Base-by-base conservation (phyloP, 2,113 vertebrate species). In the Xiphophorus maculatus region DNA sequence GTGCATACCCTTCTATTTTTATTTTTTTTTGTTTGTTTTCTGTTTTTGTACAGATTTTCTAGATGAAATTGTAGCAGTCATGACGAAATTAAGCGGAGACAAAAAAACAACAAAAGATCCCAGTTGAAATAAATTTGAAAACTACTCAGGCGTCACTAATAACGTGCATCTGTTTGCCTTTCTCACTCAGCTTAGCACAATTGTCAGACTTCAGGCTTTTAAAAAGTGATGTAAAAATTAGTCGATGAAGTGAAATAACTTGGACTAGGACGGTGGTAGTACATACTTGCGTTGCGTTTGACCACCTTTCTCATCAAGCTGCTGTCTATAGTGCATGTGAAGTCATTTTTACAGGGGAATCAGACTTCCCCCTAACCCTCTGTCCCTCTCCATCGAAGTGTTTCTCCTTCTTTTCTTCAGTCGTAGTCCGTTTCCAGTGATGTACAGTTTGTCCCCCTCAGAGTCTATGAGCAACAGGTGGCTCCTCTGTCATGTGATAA, bases 1-100 rank as follows among this genome's bases (percentile, higher is more conserved):
- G 89, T 93, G 93, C 90, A 90, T 87, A 91, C 93, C 87, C 91
- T 90, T 91, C 90, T 91, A 7, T 6, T 17, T 48, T 83, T 62
- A 11, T 92, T 91, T 91, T 84, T 89, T 42, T 15, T 42, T 42
- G 3, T 42, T 42, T 12, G 9, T 10, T 40, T 30, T 40, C 40
- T 91, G 89, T 35, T 66, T 92, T 91, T 95, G 94, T 94, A 94
- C 92, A 95, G 93, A 93, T 93, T 94, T 92, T 92, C 91, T 94
- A 93, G 90, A 93, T 88, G 81, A 82, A 90, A 84, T 89, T 86
- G 90, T 91, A 93, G 89, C 91, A 90, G 89, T 87, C 83, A 87
- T 78, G 71, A 87, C 76, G 82, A 79, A 88, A 81, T 76, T 61
- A 62, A 58, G 37, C 67, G 61, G 44, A 48, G 44, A 76, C 44